phyloP scores from a whole-genome alignment of 2,888 invertebrate genomes.

The Synanthedon vespiformis region DNA sequence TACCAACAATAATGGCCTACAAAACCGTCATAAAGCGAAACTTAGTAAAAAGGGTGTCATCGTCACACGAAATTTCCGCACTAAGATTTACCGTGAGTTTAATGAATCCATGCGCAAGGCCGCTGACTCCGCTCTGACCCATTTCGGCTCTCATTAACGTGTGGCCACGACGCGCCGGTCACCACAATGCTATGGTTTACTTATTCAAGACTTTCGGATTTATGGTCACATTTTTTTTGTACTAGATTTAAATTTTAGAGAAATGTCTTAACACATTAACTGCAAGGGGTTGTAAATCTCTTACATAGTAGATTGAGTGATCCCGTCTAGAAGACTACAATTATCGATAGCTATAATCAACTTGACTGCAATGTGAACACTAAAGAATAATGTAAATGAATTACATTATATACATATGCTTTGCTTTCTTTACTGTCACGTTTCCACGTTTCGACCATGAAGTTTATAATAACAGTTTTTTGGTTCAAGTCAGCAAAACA shows the following conservation, averaged over 20 bases:
- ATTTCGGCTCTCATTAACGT: constrained; percentile 43
- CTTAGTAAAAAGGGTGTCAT: neutral
- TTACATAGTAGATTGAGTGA: too few relatives aligned
- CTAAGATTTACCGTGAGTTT: constrained; percentile 14
- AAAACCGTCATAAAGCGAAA: neutral
- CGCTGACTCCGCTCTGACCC: constrained; percentile 13
- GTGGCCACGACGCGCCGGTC: constrained; percentile 38
- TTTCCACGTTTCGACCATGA: too few relatives aligned
- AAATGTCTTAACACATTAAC: neutral
- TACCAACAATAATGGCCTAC: neutral
- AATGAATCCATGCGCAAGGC: constrained; percentile 17
- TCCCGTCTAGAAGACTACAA: too few relatives aligned
- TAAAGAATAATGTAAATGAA: too few relatives aligned
- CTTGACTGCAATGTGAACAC: too few relatives aligned
- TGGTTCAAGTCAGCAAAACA: too few relatives aligned
- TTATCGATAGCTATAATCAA: too few relatives aligned
- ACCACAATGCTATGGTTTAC: constrained; percentile 43
- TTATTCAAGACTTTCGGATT: constrained; percentile 18
- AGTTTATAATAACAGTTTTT: too few relatives aligned
- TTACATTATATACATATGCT: too few relatives aligned
- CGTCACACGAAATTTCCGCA: constrained; percentile 5
- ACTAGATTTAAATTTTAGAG: neutral
- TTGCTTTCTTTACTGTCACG: too few relatives aligned
- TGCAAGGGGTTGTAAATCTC: too few relatives aligned
- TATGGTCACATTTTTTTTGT: neutral